These are phyloP conservation scores for Thecocarcelia acutangulata DNA, from an alignment of 2,888 invertebrate species.

Conservation along the genomic window DNA sequence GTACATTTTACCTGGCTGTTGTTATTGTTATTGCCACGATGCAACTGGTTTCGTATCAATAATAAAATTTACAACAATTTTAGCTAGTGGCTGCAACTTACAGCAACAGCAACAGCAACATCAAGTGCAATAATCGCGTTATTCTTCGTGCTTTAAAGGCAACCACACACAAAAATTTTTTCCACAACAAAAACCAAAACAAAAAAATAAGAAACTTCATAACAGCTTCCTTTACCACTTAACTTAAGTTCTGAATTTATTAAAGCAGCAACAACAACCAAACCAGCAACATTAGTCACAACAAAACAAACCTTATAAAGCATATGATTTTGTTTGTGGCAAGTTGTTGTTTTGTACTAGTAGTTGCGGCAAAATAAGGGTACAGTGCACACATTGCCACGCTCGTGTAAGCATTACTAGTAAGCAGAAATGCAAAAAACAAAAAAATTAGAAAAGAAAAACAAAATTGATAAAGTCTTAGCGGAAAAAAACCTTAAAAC, in stretches of 20 bases:
- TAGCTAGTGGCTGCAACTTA: constrained; percentile 25
- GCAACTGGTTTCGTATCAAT: constrained; percentile 66
- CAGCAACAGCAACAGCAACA: constrained; percentile 55
- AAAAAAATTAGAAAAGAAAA: background rate
- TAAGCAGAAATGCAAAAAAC: constrained; percentile 16
- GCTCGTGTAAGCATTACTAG: constrained; percentile 68
- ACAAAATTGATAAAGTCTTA: constrained; percentile 36
- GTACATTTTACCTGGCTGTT: constrained; percentile 43
- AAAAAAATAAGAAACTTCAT: constrained; percentile 8
- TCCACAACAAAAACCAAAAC: background rate
- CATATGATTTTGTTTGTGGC: constrained; percentile 41
- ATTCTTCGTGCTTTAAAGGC: constrained; percentile 45
- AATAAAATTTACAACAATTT: constrained; percentile 51
- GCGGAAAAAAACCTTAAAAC: constrained; percentile 60
- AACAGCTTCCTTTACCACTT: constrained; percentile 60
- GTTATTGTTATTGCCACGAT: constrained; percentile 44
- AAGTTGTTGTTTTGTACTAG: constrained; percentile 48
- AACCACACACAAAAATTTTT: constrained; percentile 18
- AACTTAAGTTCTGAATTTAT: constrained; percentile 47
- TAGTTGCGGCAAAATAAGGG: constrained; percentile 56
- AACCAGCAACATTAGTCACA: constrained; percentile 25
- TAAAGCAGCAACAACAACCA: constrained; percentile 24
- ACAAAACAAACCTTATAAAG: constrained; percentile 41
- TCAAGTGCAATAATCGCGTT: constrained; percentile 68
- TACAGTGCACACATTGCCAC: constrained; percentile 66